phyloP scores from a whole-genome alignment of 2,113 vertebrate species.

The Urocitellus parryii region DNA sequence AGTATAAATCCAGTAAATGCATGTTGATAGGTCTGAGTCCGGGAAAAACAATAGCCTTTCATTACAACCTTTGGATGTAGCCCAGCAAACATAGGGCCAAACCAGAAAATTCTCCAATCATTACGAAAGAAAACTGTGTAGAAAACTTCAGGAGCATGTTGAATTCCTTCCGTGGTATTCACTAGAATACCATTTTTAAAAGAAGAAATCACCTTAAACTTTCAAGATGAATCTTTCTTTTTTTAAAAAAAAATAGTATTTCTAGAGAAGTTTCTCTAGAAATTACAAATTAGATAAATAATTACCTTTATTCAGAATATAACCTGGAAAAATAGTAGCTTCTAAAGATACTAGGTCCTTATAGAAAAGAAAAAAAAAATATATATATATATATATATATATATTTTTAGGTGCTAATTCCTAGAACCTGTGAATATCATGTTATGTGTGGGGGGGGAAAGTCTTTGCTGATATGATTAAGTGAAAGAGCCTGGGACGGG shows the following conservation, averaged over 20 bases:
- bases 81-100: background rate
- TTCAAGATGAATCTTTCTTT: constrained; percentile 9
- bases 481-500: background rate
- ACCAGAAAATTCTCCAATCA: constrained; percentile 9
- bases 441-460: background rate
- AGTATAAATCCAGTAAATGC: constrained; percentile 68
- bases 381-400: too few relatives aligned
- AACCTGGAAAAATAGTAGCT: background rate
- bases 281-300: background rate
- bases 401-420: too few relatives aligned
- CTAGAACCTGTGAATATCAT: background rate
- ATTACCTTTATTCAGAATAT: background rate
- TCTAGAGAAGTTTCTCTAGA: background rate
- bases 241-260: background rate
- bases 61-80: constrained; percentile 32
- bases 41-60: constrained; percentile 60
- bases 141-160: background rate
- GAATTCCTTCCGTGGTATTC: background rate
- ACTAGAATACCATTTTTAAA: background rate
- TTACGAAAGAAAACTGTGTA: background rate
- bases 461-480: background rate
- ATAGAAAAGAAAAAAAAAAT: too few relatives aligned
- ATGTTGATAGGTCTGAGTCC: constrained; percentile 63
- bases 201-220: background rate
- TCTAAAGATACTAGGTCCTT: background rate